Percentiles rank a stretch among this genome's conserved stretches.
phyloP scores from a whole-genome alignment of 2,113 vertebrate species.

The Nansenia antarctica region DNA sequence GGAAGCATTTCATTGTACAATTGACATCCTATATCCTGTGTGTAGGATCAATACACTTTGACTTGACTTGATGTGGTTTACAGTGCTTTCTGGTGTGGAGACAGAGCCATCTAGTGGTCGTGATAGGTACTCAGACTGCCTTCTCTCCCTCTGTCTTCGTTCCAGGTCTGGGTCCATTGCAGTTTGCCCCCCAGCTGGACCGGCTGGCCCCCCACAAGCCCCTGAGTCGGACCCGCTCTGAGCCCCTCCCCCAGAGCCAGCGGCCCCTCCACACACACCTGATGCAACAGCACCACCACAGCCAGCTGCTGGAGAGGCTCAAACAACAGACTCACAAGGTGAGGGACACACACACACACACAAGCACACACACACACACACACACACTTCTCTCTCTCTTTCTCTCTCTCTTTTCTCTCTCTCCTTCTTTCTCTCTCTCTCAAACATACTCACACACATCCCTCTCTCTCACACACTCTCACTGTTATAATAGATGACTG shows the following conservation, averaged over 20 bases:
- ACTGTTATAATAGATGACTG: background rate
- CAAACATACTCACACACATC: too few relatives aligned
- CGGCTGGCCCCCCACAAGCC: slow-evolving; percentile 83
- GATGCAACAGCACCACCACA: slow-evolving; percentile 82
- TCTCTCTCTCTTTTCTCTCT: too few relatives aligned
- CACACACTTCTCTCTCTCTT: too few relatives aligned
- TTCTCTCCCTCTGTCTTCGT: slow-evolving; percentile 54
- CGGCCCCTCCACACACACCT: slow-evolving; percentile 80
- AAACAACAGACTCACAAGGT: slow-evolving; percentile 69
- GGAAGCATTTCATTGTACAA: background rate
- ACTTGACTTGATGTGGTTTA: too few relatives aligned
- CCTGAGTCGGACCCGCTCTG: slow-evolving; percentile 90
- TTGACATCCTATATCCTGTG: background rate
- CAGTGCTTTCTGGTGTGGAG: too few relatives aligned
- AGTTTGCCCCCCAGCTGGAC: slow-evolving; percentile 77
- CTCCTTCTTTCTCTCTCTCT: too few relatives aligned
- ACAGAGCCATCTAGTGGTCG: slow-evolving; percentile 46
- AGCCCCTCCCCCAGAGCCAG: slow-evolving; percentile 88
- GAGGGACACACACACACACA: slow-evolving; percentile 18
- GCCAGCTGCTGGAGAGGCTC: slow-evolving; percentile 74
- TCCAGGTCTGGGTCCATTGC: slow-evolving; percentile 84
- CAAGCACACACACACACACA: background rate
- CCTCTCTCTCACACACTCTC: too few relatives aligned
- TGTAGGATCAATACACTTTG: background rate
- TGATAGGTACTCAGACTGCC: background rate